Evolutionary conservation across 2,888 invertebrate genomes (phyloP).

Genomic region (Conus canariensis): DNA sequence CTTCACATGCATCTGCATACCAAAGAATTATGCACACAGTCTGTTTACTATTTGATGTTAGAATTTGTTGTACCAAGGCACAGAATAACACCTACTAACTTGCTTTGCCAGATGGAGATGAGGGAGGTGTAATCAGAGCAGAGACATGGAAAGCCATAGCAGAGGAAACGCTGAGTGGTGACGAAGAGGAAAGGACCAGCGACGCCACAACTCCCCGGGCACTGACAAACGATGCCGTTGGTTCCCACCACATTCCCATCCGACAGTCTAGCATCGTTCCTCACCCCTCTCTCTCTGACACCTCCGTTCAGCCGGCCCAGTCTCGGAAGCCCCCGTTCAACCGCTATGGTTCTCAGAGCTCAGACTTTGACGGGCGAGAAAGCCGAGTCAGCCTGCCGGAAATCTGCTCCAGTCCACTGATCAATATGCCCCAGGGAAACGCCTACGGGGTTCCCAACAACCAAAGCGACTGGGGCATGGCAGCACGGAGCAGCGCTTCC

Average conservation of each 20-base stretch:
- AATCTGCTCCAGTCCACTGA: slow-evolving; percentile 65
- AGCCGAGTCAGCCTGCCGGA: slow-evolving; percentile 63
- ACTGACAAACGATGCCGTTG: background rate
- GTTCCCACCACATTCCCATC: background rate
- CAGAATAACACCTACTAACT: no score
- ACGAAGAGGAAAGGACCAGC: slow-evolving; percentile 44
- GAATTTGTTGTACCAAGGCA: no score
- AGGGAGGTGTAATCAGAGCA: slow-evolving; percentile 59
- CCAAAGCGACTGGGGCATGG: background rate
- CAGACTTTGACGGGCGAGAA: slow-evolving; percentile 23
- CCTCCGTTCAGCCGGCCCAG: background rate
- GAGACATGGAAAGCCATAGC: slow-evolving; percentile 70
- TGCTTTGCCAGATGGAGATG: slow-evolving; percentile 46
- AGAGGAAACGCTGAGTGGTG: slow-evolving; percentile 53
- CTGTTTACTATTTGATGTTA: no score
- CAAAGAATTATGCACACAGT: no score
- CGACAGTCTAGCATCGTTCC: background rate
- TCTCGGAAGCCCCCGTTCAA: background rate
- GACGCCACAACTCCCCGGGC: background rate
- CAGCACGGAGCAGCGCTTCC: slow-evolving; percentile 22
- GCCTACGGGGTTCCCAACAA: slow-evolving; percentile 51
- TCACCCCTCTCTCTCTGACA: slow-evolving; percentile 29
- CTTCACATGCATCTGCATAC: no score
- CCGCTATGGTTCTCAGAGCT: slow-evolving; percentile 24
- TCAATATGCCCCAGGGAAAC: slow-evolving; percentile 61